These are phyloP conservation scores for Hyperoodon ampullatus DNA, from an alignment of 2,113 vertebrate genomes.

Conservation along the genomic window DNA sequence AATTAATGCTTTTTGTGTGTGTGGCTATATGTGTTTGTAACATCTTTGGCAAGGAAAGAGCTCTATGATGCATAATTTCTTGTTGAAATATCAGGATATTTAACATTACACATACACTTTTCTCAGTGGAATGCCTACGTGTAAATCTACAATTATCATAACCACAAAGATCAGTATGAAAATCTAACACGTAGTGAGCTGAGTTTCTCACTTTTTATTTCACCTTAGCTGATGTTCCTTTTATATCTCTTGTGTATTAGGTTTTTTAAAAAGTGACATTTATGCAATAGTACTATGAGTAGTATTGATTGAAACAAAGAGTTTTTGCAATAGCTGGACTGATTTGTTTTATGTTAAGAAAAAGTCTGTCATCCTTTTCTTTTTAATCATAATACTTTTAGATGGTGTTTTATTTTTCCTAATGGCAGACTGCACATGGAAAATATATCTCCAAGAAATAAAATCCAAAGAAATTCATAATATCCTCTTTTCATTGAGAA, in stretches of 20 bases:
- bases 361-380: conserved; percentile 35
- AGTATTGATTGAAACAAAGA: background rate
- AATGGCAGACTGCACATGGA: conserved; percentile 12
- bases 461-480: conserved; percentile 48
- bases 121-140: background rate
- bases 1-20: background rate
- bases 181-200: background rate
- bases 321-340: background rate
- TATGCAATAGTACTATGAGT: background rate
- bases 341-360: background rate
- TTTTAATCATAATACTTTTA: background rate
- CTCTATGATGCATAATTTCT: background rate
- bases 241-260: background rate
- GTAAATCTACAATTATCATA: background rate
- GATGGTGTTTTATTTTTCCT: conserved; percentile 42
- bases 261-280: background rate
- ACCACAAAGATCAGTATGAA: background rate
- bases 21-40: background rate
- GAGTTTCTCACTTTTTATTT: background rate
- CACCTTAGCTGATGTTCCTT: background rate
- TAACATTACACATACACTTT: background rate
- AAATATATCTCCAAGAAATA: conserved; percentile 61
- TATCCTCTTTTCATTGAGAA: conserved; percentile 41
- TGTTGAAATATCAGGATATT: background rate
- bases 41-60: background rate